phyloP scores from a whole-genome alignment of 1,140 invertebrate species.

The Steinernema khuongi region DNA sequence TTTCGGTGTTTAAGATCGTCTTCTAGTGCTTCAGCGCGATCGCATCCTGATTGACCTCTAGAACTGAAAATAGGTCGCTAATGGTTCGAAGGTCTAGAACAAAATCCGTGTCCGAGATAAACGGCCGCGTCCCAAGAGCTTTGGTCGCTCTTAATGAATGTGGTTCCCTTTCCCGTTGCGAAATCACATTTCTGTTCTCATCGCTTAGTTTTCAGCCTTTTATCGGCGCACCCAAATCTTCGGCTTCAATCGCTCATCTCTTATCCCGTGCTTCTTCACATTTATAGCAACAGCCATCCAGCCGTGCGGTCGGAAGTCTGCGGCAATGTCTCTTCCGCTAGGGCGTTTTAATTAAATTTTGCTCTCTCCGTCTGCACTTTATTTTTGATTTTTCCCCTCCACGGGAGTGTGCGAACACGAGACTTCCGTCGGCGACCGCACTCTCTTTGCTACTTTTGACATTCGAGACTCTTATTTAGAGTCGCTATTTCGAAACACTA shows the following conservation, averaged over 20 bases:
- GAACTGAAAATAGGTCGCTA: background rate
- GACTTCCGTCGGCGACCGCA: background rate
- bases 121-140: background rate
- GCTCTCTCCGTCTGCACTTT: background rate
- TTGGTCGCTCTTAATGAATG: background rate
- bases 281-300: background rate
- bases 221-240: background rate
- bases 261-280: background rate
- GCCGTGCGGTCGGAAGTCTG: background rate
- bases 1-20: too few relatives aligned
- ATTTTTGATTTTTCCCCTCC: background rate
- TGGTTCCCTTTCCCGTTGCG: background rate
- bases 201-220: background rate
- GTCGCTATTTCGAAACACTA: too few relatives aligned
- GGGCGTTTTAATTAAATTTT: constrained; percentile 9
- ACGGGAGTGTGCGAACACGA: background rate
- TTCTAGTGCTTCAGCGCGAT: too few relatives aligned
- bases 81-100: background rate
- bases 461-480: too few relatives aligned
- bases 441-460: background rate
- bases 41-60: background rate
- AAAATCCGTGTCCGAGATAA: background rate
- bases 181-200: background rate
- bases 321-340: background rate
- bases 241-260: background rate